A percentile compares a stretch with the other conserved stretches of the same genome.
These are phyloP conservation scores for Puma concolor DNA, from an alignment of 2,113 vertebrate genomes.

Conservation along the genomic window DNA sequence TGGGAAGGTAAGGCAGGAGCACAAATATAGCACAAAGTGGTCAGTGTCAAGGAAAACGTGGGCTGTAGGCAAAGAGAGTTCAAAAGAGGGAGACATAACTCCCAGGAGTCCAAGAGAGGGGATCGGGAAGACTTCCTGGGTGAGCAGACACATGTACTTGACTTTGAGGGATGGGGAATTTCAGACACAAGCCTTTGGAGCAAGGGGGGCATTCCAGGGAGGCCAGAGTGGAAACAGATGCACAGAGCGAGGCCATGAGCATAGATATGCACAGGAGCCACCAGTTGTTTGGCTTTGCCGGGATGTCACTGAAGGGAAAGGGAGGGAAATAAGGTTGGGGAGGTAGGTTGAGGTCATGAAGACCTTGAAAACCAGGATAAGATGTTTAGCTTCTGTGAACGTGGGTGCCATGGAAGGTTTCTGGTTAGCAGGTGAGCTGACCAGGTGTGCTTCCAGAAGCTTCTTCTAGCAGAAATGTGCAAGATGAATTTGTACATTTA, in stretches of 20 bases:
- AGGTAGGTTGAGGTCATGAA: not conserved
- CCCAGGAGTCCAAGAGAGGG: not conserved
- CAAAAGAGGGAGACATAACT: not conserved
- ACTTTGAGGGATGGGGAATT: not conserved
- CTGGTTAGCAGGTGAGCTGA: not conserved
- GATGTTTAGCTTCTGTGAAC: not conserved
- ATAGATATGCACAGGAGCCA: rapidly evolving
- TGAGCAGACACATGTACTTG: not conserved
- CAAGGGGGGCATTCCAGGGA: not conserved
- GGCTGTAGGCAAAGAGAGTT: not conserved
- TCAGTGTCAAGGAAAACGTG: not conserved
- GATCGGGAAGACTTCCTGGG: not conserved
- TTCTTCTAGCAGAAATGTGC: not conserved
- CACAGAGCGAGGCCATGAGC: not conserved
- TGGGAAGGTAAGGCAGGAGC: not conserved
- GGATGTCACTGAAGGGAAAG: not conserved
- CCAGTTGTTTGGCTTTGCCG: not conserved
- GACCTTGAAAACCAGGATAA: not conserved
- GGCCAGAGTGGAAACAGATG: not conserved
- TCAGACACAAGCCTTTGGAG: not conserved
- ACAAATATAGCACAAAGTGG: not conserved
- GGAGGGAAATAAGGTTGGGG: not conserved
- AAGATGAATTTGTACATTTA: not conserved
- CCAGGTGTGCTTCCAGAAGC: not conserved
- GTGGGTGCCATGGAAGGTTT: not conserved